These are phyloP conservation scores for Ariolimax columbianus DNA, from an alignment of 2,888 invertebrate genomes.

Conservation along the genomic window DNA sequence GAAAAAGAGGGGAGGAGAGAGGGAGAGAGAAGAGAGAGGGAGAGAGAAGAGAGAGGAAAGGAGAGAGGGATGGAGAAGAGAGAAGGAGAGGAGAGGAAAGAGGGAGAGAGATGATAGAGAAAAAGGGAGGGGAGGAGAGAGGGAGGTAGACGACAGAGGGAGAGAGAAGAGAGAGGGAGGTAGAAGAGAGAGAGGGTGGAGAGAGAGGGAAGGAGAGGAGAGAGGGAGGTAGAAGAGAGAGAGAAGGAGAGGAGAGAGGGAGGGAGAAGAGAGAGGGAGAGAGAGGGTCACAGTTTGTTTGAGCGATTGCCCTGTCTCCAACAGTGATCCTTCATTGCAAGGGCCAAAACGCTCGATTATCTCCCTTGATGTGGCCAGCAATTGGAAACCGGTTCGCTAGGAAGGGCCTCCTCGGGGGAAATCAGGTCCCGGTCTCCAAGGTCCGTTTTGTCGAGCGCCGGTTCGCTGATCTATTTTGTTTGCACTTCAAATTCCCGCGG, in stretches of 20 bases:
- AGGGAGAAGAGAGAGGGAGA: constrained; percentile 17
- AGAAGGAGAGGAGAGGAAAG: constrained; percentile 30
- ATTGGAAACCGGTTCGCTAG: not conserved
- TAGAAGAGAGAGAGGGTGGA: not conserved
- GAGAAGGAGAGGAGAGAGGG: constrained; percentile 39
- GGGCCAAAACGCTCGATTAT: constrained; percentile 8
- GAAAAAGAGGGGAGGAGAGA: not conserved
- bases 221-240: constrained; percentile 23
- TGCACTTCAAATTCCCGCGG: not conserved
- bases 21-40: not conserved
- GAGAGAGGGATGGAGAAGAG: constrained; percentile 1
- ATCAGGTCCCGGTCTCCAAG: constrained; percentile 16
- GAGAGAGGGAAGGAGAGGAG: not conserved
- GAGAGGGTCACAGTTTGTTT: not conserved
- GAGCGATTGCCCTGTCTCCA: not conserved
- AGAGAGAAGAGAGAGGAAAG: not conserved
- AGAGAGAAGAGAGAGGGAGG: not conserved
- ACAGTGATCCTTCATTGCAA: constrained; percentile 1
- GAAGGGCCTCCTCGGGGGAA: not conserved
- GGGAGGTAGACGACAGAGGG: constrained; percentile 1
- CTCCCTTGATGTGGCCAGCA: not conserved
- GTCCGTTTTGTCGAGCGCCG: constrained; percentile 26
- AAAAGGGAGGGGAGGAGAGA: not conserved
- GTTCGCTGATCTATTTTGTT: constrained; percentile 12
- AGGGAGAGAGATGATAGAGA: constrained; percentile 25